Evolutionary conservation across 2,888 invertebrate genomes (phyloP).

Genomic region (Dryococelus australis): DNA sequence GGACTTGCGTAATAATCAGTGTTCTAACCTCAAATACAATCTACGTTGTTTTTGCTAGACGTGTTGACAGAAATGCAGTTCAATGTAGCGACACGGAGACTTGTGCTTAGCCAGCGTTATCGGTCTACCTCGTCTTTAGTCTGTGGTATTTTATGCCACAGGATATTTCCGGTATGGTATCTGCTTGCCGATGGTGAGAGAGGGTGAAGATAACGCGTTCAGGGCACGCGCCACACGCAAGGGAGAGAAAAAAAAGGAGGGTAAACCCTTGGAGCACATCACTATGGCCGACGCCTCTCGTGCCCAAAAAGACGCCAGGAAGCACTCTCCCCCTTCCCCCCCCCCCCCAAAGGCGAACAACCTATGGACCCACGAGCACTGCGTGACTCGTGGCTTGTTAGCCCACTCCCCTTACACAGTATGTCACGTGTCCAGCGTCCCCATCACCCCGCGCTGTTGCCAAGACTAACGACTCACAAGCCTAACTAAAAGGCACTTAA

Average conservation of each 20-base stretch:
- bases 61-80: too few species aligned
- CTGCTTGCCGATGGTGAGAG: not conserved
- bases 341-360: not conserved
- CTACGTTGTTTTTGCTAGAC: too few species aligned
- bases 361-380: not conserved
- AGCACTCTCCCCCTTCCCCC: not conserved
- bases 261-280: not conserved
- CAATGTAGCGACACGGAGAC: too few species aligned
- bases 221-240: not conserved
- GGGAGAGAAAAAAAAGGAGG: not conserved
- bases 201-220: not conserved
- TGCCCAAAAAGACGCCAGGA: slow-evolving; percentile 16
- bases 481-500: too few species aligned
- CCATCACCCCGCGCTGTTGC: not conserved
- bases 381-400: not conserved
- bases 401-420: not conserved
- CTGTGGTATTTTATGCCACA: not conserved
- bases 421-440: not conserved
- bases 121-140: too few species aligned
- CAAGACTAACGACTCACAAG: not conserved
- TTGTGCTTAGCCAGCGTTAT: too few species aligned
- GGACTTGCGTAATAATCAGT: too few species aligned
- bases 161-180: not conserved
- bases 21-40: too few species aligned
- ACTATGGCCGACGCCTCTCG: not conserved